A percentile compares a stretch with the other conserved stretches of the same genome.
phyloP scores from a whole-genome alignment of 2,113 vertebrate species.

The Jacana jacana region DNA sequence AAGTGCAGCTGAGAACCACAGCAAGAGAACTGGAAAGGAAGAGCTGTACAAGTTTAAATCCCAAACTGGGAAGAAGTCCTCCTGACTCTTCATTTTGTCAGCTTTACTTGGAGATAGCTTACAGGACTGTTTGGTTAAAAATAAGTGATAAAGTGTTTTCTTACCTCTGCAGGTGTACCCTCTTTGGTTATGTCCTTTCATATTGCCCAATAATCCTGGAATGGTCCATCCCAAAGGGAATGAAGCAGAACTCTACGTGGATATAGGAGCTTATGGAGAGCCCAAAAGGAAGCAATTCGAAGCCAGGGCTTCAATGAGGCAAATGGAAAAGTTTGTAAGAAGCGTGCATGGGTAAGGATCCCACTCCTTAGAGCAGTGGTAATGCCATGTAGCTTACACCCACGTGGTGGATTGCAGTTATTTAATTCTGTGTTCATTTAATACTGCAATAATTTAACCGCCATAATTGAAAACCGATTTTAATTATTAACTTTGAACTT shows the following conservation, averaged over 20 bases:
- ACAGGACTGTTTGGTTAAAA: background rate
- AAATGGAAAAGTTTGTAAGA: slow-evolving; percentile 94
- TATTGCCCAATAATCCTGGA: slow-evolving; percentile 87
- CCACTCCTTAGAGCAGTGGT: background rate
- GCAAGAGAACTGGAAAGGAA: background rate
- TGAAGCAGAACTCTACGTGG: slow-evolving; percentile 90
- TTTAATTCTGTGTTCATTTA: background rate
- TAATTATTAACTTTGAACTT: background rate
- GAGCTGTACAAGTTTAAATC: background rate
- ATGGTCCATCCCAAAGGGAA: slow-evolving; percentile 95
- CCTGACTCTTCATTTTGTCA: background rate
- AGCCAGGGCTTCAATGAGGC: slow-evolving; percentile 87
- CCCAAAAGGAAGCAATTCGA: slow-evolving; percentile 92
- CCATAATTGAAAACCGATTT: background rate
- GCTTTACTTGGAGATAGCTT: background rate
- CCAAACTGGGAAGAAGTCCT: background rate
- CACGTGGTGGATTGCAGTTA: background rate
- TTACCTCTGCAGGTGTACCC: slow-evolving; percentile 87
- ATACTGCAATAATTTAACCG: background rate
- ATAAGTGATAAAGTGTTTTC: background rate
- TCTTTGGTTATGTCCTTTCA: slow-evolving; percentile 95
- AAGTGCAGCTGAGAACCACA: background rate
- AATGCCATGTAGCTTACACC: background rate
- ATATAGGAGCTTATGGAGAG: slow-evolving; percentile 94
- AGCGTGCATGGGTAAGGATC: slow-evolving; percentile 89